Conservation (phyloP, 2,797 vertebrate genomes). For the Rhinophrynus dorsalis region DNA sequence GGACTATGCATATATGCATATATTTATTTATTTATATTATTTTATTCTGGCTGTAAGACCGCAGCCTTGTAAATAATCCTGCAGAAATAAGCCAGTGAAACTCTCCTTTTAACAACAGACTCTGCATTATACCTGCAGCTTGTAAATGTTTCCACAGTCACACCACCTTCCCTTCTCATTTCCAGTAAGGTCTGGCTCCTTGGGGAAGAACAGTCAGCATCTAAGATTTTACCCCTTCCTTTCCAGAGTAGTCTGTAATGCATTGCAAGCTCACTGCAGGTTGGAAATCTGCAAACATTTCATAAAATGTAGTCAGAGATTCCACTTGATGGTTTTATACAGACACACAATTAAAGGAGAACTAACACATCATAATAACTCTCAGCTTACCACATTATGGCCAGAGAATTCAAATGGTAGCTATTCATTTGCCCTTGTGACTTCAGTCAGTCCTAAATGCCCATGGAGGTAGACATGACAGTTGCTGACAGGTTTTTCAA, state of each 20-base stretch:
- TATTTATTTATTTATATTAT: constrained; percentile 52
- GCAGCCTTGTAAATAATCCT: constrained; percentile 81
- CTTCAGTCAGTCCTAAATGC: too few relatives aligned
- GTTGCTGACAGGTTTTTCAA: too few relatives aligned
- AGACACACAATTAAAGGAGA: too few relatives aligned
- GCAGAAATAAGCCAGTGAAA: constrained; percentile 78
- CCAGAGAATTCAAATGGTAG: too few relatives aligned
- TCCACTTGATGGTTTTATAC: too few relatives aligned
- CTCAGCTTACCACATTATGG: too few relatives aligned
- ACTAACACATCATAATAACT: too few relatives aligned
- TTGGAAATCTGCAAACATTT: neutral
- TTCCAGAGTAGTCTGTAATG: constrained; percentile 34
- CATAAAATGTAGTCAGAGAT: too few relatives aligned
- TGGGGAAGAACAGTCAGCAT: constrained; percentile 66
- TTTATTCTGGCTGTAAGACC: constrained; percentile 70
- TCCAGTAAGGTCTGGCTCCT: constrained; percentile 77
- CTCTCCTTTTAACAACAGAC: constrained; percentile 73
- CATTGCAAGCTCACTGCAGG: neutral
- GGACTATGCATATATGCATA: constrained; percentile 54
- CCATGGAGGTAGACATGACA: too few relatives aligned
- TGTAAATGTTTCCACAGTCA: constrained; percentile 77
- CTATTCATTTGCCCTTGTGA: too few relatives aligned
- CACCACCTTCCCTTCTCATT: constrained; percentile 71
- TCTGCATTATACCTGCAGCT: constrained; percentile 76
- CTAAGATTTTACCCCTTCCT: constrained; percentile 74